Conservation (phyloP, 2,888 invertebrate species). For the Ametastegia equiseti region DNA sequence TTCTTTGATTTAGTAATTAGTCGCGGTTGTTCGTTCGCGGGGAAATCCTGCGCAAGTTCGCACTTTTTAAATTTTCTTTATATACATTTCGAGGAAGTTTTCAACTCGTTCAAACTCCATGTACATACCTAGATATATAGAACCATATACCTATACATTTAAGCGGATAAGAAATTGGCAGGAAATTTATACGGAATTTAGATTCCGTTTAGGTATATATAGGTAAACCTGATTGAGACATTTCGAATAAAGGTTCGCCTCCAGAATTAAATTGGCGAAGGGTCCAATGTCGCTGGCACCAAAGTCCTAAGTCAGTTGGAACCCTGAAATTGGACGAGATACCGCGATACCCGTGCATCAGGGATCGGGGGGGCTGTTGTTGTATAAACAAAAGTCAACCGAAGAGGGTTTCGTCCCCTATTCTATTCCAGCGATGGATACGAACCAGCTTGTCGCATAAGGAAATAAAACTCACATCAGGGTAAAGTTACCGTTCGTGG, state of each 20-base stretch:
- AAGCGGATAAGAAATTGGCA: not conserved
- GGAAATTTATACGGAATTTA: conserved; percentile 31
- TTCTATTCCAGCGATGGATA: conserved; percentile 21
- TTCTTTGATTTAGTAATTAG: conserved; percentile 16
- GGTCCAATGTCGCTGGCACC: not conserved
- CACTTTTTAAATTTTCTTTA: not conserved
- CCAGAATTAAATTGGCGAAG: conserved; percentile 37
- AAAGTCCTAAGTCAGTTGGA: conserved; percentile 39
- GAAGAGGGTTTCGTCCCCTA: conserved; percentile 35
- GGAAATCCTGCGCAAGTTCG: not conserved
- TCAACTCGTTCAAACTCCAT: not conserved
- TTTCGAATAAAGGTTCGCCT: conserved; percentile 21
- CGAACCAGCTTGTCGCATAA: not conserved
- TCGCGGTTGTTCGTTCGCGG: not conserved
- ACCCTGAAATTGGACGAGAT: conserved; percentile 41
- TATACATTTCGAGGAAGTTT: not conserved
- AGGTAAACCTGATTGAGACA: conserved; percentile 34
- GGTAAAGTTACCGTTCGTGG: too few relatives aligned
- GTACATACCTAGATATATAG: not conserved
- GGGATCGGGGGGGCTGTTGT: conserved; percentile 19
- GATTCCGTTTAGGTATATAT: not conserved
- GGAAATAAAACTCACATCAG: not conserved
- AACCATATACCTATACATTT: not conserved
- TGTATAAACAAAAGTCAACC: conserved; percentile 43
- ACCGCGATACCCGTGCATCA: conserved; percentile 33